Evolutionary conservation across 2,113 vertebrate species (phyloP).

Genomic region (Etheostoma spectabile): DNA sequence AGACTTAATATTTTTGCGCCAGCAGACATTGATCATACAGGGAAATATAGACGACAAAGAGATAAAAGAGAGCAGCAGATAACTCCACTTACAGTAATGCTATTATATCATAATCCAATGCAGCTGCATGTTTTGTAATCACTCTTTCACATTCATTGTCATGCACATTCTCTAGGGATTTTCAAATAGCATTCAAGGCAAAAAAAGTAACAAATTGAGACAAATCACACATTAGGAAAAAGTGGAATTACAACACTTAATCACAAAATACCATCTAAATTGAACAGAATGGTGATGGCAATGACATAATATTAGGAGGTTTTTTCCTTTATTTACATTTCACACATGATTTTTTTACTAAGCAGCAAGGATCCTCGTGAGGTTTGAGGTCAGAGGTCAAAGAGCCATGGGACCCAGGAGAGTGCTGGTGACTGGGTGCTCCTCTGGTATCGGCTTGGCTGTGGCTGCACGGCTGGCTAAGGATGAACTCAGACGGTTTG

Average conservation of each 20-base stretch:
- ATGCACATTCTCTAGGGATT: not conserved
- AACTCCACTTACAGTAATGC: not conserved
- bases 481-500: slow-evolving; percentile 83
- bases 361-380: not conserved
- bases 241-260: not conserved
- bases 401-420: slow-evolving; percentile 70
- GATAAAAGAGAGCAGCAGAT: not conserved
- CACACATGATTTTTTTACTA: not conserved
- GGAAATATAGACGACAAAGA: not conserved
- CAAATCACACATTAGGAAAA: too few relatives aligned
- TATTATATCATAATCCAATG: not conserved
- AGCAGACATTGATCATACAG: not conserved
- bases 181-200: not conserved
- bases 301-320: not conserved
- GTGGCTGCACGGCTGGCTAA: slow-evolving; percentile 85
- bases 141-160: not conserved
- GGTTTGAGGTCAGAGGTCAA: slow-evolving; percentile 36
- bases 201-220: not conserved
- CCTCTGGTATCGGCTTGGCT: slow-evolving; percentile 88
- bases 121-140: not conserved
- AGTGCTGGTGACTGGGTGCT: slow-evolving; percentile 88
- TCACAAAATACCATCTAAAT: not conserved
- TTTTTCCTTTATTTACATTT: not conserved
- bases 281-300: not conserved
- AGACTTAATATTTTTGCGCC: not conserved